Evolutionary conservation across 2,113 vertebrate species (phyloP), one percentile per base, ranked within the genome.

Genomic region (Microcebus murinus): DNA sequence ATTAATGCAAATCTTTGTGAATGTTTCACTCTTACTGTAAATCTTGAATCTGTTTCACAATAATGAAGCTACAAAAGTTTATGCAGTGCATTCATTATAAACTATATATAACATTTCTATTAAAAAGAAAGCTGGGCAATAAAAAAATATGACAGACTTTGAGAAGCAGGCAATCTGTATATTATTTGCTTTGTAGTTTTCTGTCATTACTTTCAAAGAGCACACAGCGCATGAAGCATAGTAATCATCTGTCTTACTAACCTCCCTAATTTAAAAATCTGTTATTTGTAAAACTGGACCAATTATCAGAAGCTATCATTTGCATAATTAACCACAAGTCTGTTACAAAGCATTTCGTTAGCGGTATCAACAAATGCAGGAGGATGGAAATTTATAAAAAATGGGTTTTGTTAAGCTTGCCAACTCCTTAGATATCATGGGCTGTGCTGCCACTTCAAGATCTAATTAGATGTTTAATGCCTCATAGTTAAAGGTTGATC

Each of bases 1-100:
- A 99, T 99, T 98, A 98, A 99, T 9, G 98, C 98, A 98, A 96
- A 98, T 98, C 97, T 97, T 97, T 97, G 67, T 95, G 71, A 98
- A 94, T 93, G 94, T 96, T 96, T 98, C 55, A 87, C 94, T 95
- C 73, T 97, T 85, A 98, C 91, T 91, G 29, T 90, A 98, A 95
- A 98, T 71, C 97, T 96, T 87, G 85, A 98, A 96, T 87, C 92
- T 76, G 81, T 98, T 90, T 95, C 68, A 89, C 80, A 95, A 97
- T 74, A 96, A 91, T 88, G 82, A 97, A 94, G 94, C 31, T 96
- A 97, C 91, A 96, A 95, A 96, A 61, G 71, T 76, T 95, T 81
- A 76, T 73, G 97, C 39, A 97, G 63, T 89, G 82, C 52, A 79
- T 91, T 98, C 36, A 86, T 91, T 96, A 96, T 94, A 97, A 88